These are phyloP conservation scores for Smittia sp. DNA, from an alignment of 2,888 invertebrate genomes.

Conservation along the genomic window DNA sequence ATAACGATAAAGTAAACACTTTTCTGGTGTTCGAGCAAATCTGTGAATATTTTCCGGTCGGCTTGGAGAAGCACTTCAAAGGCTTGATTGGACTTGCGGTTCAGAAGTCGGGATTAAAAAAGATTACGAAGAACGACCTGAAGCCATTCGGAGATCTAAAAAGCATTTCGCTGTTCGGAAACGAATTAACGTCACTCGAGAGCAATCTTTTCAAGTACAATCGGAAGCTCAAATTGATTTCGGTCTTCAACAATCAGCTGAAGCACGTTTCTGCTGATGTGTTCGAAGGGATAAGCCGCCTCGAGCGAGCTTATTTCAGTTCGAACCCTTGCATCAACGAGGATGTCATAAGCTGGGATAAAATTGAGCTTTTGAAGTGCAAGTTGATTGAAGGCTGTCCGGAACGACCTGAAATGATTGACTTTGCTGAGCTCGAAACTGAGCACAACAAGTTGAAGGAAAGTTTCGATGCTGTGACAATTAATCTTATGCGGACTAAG, in stretches of 20 bases:
- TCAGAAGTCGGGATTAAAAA: background rate
- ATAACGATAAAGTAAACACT: background rate
- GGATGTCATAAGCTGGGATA: background rate
- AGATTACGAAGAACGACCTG: background rate
- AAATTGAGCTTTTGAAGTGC: background rate
- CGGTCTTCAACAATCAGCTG: background rate
- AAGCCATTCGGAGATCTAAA: background rate
- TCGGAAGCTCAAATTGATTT: slow-evolving; percentile 7
- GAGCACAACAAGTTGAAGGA: background rate
- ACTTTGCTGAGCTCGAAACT: background rate
- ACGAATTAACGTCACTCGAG: background rate
- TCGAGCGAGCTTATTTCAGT: background rate
- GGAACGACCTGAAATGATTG: background rate
- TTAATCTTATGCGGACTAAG: background rate
- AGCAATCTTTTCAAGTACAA: background rate
- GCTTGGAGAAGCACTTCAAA: background rate
- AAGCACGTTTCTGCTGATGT: background rate
- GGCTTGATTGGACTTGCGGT: background rate
- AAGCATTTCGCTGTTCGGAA: background rate
- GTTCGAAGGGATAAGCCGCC: background rate
- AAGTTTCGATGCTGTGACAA: background rate
- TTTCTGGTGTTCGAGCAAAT: background rate
- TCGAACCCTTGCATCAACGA: background rate
- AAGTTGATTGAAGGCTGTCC: background rate
- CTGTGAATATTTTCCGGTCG: background rate